Evolutionary conservation across 2,888 invertebrate species (phyloP), one percentile per base, ranked within the genome.

Genomic region (Pantelozetes paolii): DNA sequence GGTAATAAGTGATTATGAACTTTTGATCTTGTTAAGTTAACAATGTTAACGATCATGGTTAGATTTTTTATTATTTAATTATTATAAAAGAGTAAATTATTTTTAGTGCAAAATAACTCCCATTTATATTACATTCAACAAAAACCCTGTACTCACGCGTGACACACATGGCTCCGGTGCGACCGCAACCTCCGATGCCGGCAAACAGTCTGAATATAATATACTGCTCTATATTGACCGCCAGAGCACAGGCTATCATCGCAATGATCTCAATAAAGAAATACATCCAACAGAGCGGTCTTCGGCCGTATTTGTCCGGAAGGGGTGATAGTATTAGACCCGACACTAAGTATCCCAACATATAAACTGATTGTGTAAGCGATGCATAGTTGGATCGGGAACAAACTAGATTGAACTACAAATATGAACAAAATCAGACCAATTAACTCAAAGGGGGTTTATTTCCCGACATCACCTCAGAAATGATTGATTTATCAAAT

Each of bases 371-470:
- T 15, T 57, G 62, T 42, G 72, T 72, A 15, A 72, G 26, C n/a
- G 72, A 62, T 23, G 72, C 36, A 11, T 32, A 42, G 57, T 59
- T 57, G 15, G 59, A 57, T 1, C 72, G 11, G 2, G 59, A 1
- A 20, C 72, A 72, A 20, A 62, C 62, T 59, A 72, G 30, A 59
- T 72, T 42, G 18, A 57, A 72, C 72, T 72, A 57, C 3, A 70
- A 42, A 36, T 20, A 30, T 20, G 13, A 18, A 71, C 11, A 67
- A 67, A 28, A 15, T 15, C 9, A 32, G 45, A 71, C 15, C 23
- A 23, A 57, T 20, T 28, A n/a, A n/a, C n/a, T n/a, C n/a, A n/a
- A n/a, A n/a, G n/a, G n/a, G n/a, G n/a, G n/a, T n/a, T n/a, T n/a
- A n/a, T n/a, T n/a, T n/a, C n/a, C n/a, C n/a, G n/a, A n/a, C n/a